phyloP scores from a whole-genome alignment of 1,140 invertebrate species.

The Drosophila paulistorum region DNA sequence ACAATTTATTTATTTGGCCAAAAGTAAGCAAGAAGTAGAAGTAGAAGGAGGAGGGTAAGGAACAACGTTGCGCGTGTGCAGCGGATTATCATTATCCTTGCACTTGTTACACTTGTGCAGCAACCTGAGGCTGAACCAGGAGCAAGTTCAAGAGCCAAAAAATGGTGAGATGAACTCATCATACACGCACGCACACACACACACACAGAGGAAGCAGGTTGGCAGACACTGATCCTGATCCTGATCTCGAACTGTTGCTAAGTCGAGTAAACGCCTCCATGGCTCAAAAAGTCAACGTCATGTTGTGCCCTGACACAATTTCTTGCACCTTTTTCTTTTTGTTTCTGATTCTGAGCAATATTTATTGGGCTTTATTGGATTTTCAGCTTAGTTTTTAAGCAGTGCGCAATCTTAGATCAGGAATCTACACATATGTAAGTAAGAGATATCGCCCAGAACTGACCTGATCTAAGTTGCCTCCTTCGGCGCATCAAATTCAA shows the following conservation, averaged over 20 bases:
- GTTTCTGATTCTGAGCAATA: constrained; percentile 60
- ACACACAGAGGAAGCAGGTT: no score
- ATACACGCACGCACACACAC: background rate
- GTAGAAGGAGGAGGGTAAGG: constrained; percentile 17
- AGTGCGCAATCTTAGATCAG: constrained; percentile 63
- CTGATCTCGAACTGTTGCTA: constrained; percentile 65
- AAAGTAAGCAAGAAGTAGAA: constrained; percentile 27
- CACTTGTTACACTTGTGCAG: constrained; percentile 62
- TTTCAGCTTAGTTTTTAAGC: constrained; percentile 60
- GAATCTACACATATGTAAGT: background rate
- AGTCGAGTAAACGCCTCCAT: constrained; percentile 79
- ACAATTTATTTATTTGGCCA: constrained; percentile 77
- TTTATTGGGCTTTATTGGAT: constrained; percentile 81
- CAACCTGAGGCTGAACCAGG: background rate
- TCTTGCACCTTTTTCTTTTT: constrained; percentile 51
- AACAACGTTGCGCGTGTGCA: constrained; percentile 65
- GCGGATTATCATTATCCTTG: constrained; percentile 57
- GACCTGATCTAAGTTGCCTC: constrained; percentile 31
- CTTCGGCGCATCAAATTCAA: constrained; percentile 55
- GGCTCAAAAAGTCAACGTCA: constrained; percentile 74
- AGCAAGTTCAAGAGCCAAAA: constrained; percentile 12
- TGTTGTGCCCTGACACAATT: constrained; percentile 77
- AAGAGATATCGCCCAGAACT: background rate
- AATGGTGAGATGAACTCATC: constrained; percentile 10
- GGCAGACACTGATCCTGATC: constrained; percentile 57